phyloP scores from a whole-genome alignment of 2,797 vertebrate species.

The Onychomys arenicola region DNA sequence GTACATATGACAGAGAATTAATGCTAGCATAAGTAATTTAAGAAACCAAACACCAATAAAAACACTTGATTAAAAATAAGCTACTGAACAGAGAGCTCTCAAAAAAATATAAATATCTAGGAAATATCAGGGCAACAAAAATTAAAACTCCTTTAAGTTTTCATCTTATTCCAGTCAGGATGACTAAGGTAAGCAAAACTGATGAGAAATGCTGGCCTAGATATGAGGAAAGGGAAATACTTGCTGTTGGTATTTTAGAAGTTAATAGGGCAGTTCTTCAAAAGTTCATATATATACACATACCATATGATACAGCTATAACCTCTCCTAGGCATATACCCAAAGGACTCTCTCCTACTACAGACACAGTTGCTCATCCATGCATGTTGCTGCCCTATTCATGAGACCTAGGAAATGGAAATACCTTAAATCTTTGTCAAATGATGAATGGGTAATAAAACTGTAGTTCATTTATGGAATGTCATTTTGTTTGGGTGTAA shows the following conservation, averaged over 20 bases:
- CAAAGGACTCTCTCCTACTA: neutral
- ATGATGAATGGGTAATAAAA: neutral
- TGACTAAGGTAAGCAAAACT: neutral
- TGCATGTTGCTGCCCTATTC: neutral
- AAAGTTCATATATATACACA: too few species aligned
- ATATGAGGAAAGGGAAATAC: neutral
- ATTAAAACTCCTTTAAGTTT: neutral
- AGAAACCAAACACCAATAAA: neutral
- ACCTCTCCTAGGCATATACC: neutral
- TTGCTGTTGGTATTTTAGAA: too few species aligned
- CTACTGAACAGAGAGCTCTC: neutral
- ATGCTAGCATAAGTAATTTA: neutral
- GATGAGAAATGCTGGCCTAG: neutral
- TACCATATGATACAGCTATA: neutral
- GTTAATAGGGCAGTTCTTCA: neutral
- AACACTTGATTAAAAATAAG: neutral
- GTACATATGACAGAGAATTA: neutral
- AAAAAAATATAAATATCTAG: neutral
- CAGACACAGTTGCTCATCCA: neutral
- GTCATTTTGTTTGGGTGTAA: neutral
- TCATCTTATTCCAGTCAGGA: neutral
- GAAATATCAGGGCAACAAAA: neutral
- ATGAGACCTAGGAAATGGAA: too few species aligned
- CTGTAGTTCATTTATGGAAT: neutral
- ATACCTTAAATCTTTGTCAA: neutral